Percentiles rank a stretch among this genome's conserved stretches.
These are phyloP conservation scores for Rhodeus uyekii DNA, from an alignment of 2,797 vertebrate genomes.

Conservation along the genomic window DNA sequence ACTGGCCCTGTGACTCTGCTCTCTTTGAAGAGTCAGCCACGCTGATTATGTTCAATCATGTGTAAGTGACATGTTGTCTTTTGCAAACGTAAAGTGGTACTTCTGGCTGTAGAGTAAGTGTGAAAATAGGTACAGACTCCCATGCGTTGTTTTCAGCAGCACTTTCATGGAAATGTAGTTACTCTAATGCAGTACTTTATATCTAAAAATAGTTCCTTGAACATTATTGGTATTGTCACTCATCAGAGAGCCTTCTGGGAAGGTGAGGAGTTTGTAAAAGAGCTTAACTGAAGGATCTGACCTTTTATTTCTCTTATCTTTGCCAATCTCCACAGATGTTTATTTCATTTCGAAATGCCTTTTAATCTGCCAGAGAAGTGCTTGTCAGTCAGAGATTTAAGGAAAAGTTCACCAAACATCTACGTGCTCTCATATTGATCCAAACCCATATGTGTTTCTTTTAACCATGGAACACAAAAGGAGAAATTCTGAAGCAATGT, in stretches of 20 bases:
- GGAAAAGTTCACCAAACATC: not conserved
- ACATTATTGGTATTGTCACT: constrained; percentile 25
- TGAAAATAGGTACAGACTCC: not conserved
- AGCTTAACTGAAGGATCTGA: constrained; percentile 25
- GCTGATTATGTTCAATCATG: constrained; percentile 4
- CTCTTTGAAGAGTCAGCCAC: not conserved
- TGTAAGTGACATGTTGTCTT: constrained; percentile 15
- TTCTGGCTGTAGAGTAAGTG: not conserved
- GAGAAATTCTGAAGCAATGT: not conserved
- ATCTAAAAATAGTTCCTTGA: not conserved
- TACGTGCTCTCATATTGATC: not conserved
- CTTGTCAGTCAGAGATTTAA: not conserved
- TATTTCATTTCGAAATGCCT: constrained; percentile 21
- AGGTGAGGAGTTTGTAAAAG: constrained; percentile 15
- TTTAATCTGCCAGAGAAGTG: not conserved
- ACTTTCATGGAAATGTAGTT: not conserved
- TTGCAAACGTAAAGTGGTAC: not conserved
- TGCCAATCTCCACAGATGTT: constrained; percentile 18
- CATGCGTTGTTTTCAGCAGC: not conserved
- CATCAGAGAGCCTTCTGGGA: not conserved
- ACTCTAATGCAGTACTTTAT: not conserved
- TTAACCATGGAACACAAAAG: not conserved
- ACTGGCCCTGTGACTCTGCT: not conserved
- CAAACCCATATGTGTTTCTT: not conserved
- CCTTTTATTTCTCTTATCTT: constrained; percentile 15